Evolutionary conservation across 2,797 vertebrate genomes (phyloP).

Genomic region (Pipistrellus nathusii): DNA sequence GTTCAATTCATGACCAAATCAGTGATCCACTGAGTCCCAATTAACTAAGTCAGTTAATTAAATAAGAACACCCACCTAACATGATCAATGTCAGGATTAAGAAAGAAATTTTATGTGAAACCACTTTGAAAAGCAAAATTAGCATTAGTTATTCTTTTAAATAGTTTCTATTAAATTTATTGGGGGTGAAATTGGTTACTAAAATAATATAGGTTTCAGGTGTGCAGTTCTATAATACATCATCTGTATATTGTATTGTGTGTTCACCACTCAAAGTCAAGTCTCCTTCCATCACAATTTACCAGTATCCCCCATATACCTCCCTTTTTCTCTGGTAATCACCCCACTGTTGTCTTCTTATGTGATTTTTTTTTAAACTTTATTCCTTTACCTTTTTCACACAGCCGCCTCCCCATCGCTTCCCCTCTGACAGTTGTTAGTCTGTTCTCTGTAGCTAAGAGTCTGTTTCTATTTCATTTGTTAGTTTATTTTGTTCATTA

Average conservation of each 20-base stretch:
- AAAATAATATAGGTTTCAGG: background rate
- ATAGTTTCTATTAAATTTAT: background rate
- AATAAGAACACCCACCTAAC: constrained; percentile 1
- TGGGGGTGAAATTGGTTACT: background rate
- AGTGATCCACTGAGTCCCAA: background rate
- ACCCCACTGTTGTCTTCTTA: background rate
- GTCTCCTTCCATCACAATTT: background rate
- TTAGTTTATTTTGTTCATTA: background rate
- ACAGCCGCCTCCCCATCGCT: background rate
- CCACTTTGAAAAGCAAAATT: background rate
- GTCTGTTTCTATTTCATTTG: background rate
- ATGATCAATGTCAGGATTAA: background rate
- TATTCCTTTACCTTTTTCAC: background rate
- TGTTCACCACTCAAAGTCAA: background rate
- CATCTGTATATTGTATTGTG: background rate
- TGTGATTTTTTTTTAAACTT: background rate
- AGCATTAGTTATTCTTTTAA: background rate
- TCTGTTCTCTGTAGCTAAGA: background rate
- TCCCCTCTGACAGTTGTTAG: background rate
- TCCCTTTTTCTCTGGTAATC: background rate
- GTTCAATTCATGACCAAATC: background rate
- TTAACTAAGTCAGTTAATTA: constrained; percentile 17
- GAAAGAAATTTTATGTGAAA: background rate
- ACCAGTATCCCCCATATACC: background rate
- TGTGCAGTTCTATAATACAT: background rate